phyloP scores from a whole-genome alignment of 2,797 vertebrate species.

The Alca torda region DNA sequence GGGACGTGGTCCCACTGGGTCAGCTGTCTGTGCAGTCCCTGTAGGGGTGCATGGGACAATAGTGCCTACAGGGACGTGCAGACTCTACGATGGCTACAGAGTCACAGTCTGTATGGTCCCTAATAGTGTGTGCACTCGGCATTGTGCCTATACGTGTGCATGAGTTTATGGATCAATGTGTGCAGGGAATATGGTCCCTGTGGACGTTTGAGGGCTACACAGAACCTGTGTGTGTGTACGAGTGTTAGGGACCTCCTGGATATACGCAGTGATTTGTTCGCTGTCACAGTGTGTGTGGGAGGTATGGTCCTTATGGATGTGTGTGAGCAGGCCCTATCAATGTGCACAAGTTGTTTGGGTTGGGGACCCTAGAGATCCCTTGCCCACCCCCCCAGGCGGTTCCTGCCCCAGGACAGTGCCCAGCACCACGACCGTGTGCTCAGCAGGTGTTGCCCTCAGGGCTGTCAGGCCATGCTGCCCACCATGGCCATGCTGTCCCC shows the following conservation, averaged over 20 bases:
- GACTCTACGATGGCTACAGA: fast-evolving
- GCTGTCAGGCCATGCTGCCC: not conserved
- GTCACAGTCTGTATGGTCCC: not conserved
- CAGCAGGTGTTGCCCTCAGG: not conserved
- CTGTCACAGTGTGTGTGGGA: fast-evolving
- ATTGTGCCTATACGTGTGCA: fast-evolving
- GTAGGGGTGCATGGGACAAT: fast-evolving
- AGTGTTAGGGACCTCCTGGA: not conserved
- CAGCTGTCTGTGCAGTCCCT: not conserved
- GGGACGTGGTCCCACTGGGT: not conserved
- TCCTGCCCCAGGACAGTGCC: not conserved
- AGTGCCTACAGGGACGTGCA: fast-evolving
- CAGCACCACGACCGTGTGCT: fast-evolving
- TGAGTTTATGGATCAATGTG: fast-evolving
- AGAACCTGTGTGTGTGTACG: not conserved
- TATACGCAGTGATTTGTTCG: fast-evolving
- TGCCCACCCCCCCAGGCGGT: not conserved
- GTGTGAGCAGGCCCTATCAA: not conserved
- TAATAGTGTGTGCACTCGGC: fast-evolving
- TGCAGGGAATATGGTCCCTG: not conserved
- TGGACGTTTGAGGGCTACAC: not conserved
- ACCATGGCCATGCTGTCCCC: not conserved
- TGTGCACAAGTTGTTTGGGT: not conserved
- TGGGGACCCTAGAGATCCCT: not conserved
- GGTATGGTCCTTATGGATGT: fast-evolving